Percentiles rank a stretch among this genome's conserved stretches.
These are phyloP conservation scores for Irena cyanogastra DNA, from an alignment of 2,113 vertebrate species.

Conservation along the genomic window DNA sequence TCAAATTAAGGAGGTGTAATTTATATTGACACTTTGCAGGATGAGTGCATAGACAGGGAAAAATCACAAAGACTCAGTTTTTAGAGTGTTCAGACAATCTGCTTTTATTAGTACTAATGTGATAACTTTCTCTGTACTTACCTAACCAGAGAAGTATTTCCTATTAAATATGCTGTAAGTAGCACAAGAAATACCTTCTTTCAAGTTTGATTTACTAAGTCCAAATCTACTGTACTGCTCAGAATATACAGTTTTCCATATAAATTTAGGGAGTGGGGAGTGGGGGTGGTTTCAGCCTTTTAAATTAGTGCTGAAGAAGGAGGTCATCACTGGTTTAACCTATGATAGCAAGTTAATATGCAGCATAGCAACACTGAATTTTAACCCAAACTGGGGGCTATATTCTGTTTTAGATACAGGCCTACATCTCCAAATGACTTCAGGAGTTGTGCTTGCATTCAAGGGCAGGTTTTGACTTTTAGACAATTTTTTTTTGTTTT, in stretches of 20 bases:
- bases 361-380: background rate
- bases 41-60: background rate
- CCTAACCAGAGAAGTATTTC: background rate
- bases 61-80: background rate
- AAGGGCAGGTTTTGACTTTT: background rate
- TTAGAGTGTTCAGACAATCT: background rate
- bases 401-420: background rate
- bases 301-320: background rate
- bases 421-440: background rate
- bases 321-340: background rate
- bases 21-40: background rate
- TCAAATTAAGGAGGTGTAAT: accelerated
- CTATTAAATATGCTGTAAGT: background rate
- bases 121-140: background rate
- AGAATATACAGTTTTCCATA: background rate
- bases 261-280: accelerated
- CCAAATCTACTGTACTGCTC: background rate
- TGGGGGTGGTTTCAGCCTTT: background rate
- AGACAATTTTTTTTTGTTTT: background rate
- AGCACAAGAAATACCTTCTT: background rate
- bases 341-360: background rate
- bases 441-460: background rate
- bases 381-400: background rate
- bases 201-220: background rate
- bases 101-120: background rate